Evolutionary conservation across 2,113 vertebrate species (phyloP), one percentile per base, ranked within the genome.

Genomic region (Ivindomyrus marchei): DNA sequence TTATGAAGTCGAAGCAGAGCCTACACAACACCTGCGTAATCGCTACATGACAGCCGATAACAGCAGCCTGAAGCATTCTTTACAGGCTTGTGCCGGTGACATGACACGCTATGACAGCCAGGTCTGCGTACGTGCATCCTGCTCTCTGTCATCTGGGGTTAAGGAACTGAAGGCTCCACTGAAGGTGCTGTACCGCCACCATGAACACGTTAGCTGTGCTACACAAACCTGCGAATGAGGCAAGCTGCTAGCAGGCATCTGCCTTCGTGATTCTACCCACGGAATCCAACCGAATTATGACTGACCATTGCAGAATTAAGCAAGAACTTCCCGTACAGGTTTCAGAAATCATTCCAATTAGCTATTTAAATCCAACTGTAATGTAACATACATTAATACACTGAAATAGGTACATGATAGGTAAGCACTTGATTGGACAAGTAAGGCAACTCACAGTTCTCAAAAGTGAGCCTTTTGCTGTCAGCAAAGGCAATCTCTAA

Each of bases 21-120:
- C 49, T 50, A 87, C 49, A 36, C 47, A 50, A 53, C 27, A 87
- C 47, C 50, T 56, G 50, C 50, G 85, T 53, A 87, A 87, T 87
- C 49, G 46, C 85, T 87, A 87, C 85, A 87, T 87, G 85, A 87
- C 85, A 53, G 85, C 36, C n/a, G 47, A 87, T 87, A 87, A 53
- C 85, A 52, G 85, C 50, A 52, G 85, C 85, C 85, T 87, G 85
- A 87, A 87, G 50, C 85, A 53, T 36, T 56, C 85, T 70, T 53
- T 36, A 47, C 49, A 50, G 85, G 15, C 45, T 47, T 53, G n/a
- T 39, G 27, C 85, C 15, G 17, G 45, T 87, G n/a, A 53, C 49
- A n/a, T 87, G 85, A 53, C 85, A 31, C 85, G 11, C 17, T 36
- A 50, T 53, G 85, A 87, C 85, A 53, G 50, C 85, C 50, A 47